A percentile compares a stretch with the other conserved stretches of the same genome.
phyloP scores from a whole-genome alignment of 1,140 invertebrate species.

The Sitobion miscanthi region DNA sequence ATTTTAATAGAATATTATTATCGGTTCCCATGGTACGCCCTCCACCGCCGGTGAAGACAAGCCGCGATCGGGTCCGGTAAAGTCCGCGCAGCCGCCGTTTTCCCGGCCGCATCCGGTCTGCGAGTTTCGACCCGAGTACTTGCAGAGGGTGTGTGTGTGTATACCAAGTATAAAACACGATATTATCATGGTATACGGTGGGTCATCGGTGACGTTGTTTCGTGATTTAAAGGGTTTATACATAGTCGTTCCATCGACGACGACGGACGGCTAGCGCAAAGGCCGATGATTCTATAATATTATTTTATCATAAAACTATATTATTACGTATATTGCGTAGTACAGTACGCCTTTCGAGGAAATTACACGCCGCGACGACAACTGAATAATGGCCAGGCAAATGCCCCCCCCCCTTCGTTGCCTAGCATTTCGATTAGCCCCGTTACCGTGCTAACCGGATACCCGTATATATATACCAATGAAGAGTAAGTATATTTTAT shows the following conservation, averaged over 20 bases:
- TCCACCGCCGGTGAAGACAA: neutral
- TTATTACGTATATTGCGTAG: neutral
- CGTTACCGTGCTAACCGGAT: neutral
- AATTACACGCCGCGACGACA: neutral
- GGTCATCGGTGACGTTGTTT: neutral
- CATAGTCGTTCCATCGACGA: no score
- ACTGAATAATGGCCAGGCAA: neutral
- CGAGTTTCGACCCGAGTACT: neutral
- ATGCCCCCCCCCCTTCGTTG: neutral
- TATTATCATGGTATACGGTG: neutral
- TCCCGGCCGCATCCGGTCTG: neutral
- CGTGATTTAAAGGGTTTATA: neutral
- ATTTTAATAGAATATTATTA: conserved; percentile 43
- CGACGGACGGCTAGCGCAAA: neutral
- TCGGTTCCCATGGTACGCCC: conserved; percentile 41
- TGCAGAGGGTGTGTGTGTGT: neutral
- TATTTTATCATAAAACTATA: neutral
- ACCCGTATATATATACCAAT: neutral
- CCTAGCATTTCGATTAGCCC: no score
- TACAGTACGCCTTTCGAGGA: neutral
- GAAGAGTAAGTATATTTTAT: neutral
- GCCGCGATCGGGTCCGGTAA: neutral
- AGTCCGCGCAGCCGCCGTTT: neutral
- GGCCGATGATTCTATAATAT: no score
- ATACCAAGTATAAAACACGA: neutral